Evolutionary conservation across 2,888 invertebrate species (phyloP), one percentile per base, ranked within the genome.

Genomic region (Patella pellucida): DNA sequence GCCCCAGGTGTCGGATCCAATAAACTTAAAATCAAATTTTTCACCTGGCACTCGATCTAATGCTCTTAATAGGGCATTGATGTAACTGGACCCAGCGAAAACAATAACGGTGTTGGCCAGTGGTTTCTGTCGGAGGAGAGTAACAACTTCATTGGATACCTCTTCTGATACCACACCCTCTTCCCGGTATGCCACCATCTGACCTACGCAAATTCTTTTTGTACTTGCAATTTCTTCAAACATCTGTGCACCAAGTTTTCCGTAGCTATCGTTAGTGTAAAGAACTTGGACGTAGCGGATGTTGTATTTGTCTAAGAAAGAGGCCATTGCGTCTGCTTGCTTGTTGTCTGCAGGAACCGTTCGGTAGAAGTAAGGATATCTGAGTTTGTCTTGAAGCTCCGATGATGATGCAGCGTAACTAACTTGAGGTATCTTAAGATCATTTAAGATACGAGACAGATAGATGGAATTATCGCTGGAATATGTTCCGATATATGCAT

Each of bases 201-300:
- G 88, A 2, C 87, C 86, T 2, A 89, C 84, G 82, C 89, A 89
- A 16, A 89, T 84, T 27, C 79, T 78, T 52, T 81, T 82, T 4
- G 76, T 76, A 19, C 71, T 73, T 19, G 86, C 86, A n/a, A 80
- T 76, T 14, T 75, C 68, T 27, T 78, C 74, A 73, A 88, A 87
- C 14, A 82, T 81, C 41, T 73, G 76, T 0, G 86, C 83, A 14
- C 83, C 86, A 19, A 79, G 77, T 56, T 79, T 76, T 0, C 88
- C 88, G 68, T 89, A 88, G 68, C 82, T 85, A 68, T 84, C 80
- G 0, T 83, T 77, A 0, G 86, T 83, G 76, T 85, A 83, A 2
- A 88, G 84, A 14, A 90, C 85, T 77, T 91, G 91, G 1, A 92
- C 89, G 78, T 91, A 91, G 51, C 88, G 85, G 83, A 92, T 89